Base-by-base conservation (phyloP, 2,797 vertebrate species). In the Rhinogobio ventralis region DNA sequence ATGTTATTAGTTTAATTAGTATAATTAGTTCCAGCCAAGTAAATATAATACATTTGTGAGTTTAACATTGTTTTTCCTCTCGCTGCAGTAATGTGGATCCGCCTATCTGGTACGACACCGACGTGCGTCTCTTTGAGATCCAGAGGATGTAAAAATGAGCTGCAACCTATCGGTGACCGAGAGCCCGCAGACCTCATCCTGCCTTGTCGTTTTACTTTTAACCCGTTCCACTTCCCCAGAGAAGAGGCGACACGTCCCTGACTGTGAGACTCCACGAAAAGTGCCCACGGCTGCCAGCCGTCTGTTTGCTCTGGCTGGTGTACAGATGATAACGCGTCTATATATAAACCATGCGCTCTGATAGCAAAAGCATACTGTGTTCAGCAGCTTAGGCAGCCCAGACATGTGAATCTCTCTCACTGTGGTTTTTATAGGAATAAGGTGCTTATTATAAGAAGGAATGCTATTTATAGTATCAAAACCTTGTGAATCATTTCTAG, bases 121-220 rank as follows among this genome's bases (percentile, higher is more conserved):
- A 99, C 0, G 98, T 99, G 85, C 98, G 97, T 84, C 96, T 99
- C 53, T 99, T 99, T 92, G 98, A 99, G 94, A 99, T 99, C 90
- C 98, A 99, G 90, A 96, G 96, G 89, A 98, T 99, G 94, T 99
- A 95, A 92, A 89, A 45, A 1, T 69, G 62, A 55, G 25, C n/a
- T 17, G 30, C 51, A 51, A 28, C 68, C 74, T 85, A 57, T 49
- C 17, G n/a, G 62, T 73, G 82, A 19, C 39, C 69, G 71, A 86
- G 88, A 90, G 82, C 67, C 89, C 88, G 85, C 87, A 90, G 89
- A 91, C 90, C 91, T 92, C 64, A 89, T 90, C 86, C 81, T 77
- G 88, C 89, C 84, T 86, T 82, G 9, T 91, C 62, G 60, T 84
- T 71, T 55, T 53, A 74, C 68, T 85, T n/a, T 86, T 73, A 85